phyloP scores from a whole-genome alignment of 2,113 vertebrate genomes.

The Chlamydotis undulata region DNA sequence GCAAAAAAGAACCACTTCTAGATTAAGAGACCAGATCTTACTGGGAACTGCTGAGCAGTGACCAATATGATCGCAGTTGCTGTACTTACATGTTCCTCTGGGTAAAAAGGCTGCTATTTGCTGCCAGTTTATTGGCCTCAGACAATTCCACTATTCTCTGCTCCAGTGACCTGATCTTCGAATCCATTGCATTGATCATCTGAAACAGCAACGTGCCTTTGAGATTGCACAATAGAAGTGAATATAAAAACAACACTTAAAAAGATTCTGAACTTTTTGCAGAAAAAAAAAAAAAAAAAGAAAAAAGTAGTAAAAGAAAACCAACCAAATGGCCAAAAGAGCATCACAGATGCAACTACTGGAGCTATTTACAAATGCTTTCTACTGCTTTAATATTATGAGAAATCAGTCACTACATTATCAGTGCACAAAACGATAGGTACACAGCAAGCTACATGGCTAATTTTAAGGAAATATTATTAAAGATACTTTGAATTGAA shows the following conservation, averaged over 20 bases:
- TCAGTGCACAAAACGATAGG: not conserved
- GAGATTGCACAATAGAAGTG: not conserved
- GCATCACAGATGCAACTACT: not conserved
- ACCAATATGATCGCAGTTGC: not conserved
- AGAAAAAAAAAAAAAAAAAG: not conserved
- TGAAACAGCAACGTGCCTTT: slow-evolving; percentile 68
- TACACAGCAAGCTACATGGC: not conserved
- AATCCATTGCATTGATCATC: slow-evolving; percentile 99
- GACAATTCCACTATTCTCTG: slow-evolving; percentile 96
- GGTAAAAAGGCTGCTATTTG: slow-evolving; percentile 98
- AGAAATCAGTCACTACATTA: not conserved
- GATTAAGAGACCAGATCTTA: not conserved
- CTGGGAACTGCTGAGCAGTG: not conserved
- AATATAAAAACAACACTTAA: not conserved
- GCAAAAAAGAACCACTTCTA: not conserved
- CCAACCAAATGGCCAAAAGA: not conserved
- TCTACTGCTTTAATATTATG: not conserved
- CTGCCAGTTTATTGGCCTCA: slow-evolving; percentile 97
- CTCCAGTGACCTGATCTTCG: slow-evolving; percentile 95
- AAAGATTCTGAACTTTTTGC: not conserved
- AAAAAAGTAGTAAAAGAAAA: not conserved
- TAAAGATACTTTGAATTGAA: not conserved
- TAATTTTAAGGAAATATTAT: not conserved
- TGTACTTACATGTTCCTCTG: slow-evolving; percentile 97
- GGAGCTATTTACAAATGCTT: not conserved